Percentiles rank a stretch among this genome's conserved stretches.
Conservation (phyloP, 2,888 invertebrate genomes). For the Temnothorax rugatulus region DNA sequence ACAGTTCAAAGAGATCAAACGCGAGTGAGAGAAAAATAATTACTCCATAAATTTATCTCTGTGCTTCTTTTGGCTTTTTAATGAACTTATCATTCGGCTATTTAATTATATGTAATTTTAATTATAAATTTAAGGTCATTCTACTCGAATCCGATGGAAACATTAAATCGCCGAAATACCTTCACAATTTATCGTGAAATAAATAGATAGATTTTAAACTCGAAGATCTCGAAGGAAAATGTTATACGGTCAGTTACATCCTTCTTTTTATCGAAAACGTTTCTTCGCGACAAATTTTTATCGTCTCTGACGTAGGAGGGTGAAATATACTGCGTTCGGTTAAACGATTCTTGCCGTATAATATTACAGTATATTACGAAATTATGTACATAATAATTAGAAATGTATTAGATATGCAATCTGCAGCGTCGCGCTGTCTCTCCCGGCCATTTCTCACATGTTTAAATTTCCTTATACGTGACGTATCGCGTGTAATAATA, state of each 20-base stretch:
- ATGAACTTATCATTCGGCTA: conserved; percentile 1
- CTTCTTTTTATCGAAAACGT: neutral
- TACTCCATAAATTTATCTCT: neutral
- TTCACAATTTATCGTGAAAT: neutral
- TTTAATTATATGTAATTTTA: neutral
- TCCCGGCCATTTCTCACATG: conserved; percentile 28
- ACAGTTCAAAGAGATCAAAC: conserved; percentile 19
- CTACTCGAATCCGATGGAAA: neutral
- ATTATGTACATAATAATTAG: conserved; percentile 56
- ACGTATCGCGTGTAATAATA: conserved; percentile 43
- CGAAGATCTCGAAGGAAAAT: neutral
- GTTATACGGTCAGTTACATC: neutral
- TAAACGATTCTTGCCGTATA: conserved; percentile 41
- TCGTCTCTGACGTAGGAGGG: neutral
- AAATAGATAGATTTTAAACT: neutral
- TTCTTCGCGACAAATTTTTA: conserved; percentile 29
- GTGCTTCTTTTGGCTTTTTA: neutral
- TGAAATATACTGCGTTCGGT: conserved; percentile 9
- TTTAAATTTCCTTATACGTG: conserved; percentile 25
- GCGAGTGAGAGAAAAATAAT: conserved; percentile 1
- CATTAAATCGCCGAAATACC: neutral
- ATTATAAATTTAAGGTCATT: neutral
- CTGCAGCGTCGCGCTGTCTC: conserved; percentile 9
- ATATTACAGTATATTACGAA: conserved; percentile 26
- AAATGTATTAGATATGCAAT: conserved; percentile 34